Evolutionary conservation across 2,888 invertebrate species (phyloP), one percentile per base, ranked within the genome.

Genomic region (Caenorhabditis panamensis): DNA sequence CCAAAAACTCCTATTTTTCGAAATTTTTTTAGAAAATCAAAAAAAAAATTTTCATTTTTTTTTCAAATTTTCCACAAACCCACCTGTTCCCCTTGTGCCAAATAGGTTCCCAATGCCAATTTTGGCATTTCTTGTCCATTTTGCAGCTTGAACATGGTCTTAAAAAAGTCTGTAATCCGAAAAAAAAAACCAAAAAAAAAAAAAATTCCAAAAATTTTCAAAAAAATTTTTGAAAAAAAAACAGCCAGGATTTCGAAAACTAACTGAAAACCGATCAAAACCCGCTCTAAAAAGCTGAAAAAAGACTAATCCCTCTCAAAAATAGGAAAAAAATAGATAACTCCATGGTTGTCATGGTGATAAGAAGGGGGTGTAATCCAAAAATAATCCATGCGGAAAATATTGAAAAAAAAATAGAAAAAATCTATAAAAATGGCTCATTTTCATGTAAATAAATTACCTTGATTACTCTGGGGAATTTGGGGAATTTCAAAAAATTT

Each of bases 121-220:
- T 72, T 79, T 22, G 79, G 79, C 28, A 79, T 67, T 61, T 64
- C 37, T n/a, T 54, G 5, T 8, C 56, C 68, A n/a, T 67, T 63
- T 20, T 63, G 54, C 24, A 76, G 56, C 11, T 18, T 22, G 62
- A 76, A 68, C 76, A 76, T 76, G n/a, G 13, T 47, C 20, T 5
- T 18, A 16, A 31, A 31, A 31, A 31, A 31, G 4, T 31, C 49
- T 22, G 11, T 18, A 49, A 49, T 49, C 22, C 20, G 11, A 13
- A 18, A 49, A 3, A 18, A 49, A 18, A 49, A 49, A 49, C 18
- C 22, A 18, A 49, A 49, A 49, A 49, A 4, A 18, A 49, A 49
- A 18, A 22, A 49, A 49, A 49, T 41, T 31, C 31, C 9, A 31
- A 31, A 31, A 31, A 31, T 31, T 31, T n/a, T n/a, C n/a, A 3